Evolutionary conservation across 2,797 vertebrate genomes (phyloP).

Genomic region (Rhincodon typus): DNA sequence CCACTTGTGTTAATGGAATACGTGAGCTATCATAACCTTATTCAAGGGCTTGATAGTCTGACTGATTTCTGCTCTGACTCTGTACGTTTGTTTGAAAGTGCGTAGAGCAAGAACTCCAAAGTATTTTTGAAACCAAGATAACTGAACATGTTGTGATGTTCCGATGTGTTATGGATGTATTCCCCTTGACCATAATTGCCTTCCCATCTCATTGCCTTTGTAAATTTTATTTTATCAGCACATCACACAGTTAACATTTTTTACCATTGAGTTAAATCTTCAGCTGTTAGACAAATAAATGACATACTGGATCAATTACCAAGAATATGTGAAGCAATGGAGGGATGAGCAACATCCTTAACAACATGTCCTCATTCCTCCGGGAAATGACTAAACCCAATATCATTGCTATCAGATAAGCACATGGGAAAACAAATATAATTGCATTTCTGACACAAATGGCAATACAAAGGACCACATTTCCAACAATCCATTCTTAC

Average conservation of each 20-base stretch:
- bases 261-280: neutral
- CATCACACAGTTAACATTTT: neutral
- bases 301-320: neutral
- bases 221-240: neutral
- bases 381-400: neutral
- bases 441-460: neutral
- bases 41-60: too few species aligned
- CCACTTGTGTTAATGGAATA: neutral
- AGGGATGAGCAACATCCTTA: neutral
- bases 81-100: too few species aligned
- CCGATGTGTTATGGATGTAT: neutral
- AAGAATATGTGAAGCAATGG: neutral
- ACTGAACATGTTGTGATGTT: neutral
- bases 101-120: neutral
- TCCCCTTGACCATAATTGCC: too few species aligned
- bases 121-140: neutral
- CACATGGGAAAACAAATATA: neutral
- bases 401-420: conserved; percentile 12
- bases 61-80: too few species aligned
- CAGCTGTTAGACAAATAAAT: neutral
- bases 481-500: neutral
- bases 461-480: neutral
- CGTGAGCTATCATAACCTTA: too few species aligned
- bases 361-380: neutral
- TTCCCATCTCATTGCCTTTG: neutral